These are phyloP conservation scores for Myotis daubentonii DNA, from an alignment of 2,797 vertebrate species.

Conservation along the genomic window DNA sequence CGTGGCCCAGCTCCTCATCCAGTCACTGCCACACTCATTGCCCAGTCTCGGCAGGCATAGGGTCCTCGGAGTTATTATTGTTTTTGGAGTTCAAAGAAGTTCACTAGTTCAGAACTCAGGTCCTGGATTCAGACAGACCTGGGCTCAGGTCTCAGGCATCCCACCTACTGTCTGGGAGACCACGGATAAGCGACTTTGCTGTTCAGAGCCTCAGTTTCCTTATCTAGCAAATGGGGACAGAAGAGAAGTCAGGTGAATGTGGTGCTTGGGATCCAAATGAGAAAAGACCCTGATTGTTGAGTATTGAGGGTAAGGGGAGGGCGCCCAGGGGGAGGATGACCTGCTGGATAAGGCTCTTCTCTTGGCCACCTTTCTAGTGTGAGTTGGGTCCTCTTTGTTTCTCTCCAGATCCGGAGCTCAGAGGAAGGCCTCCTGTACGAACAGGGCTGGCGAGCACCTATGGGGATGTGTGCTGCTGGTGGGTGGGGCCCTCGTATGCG, in stretches of 20 bases:
- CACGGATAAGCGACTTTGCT: neutral
- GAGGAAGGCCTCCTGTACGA: constrained; percentile 74
- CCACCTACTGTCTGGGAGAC: no score
- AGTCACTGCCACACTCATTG: neutral
- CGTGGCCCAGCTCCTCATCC: neutral
- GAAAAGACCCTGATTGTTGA: neutral
- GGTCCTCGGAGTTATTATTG: neutral
- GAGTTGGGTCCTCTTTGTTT: neutral
- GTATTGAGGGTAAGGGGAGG: neutral
- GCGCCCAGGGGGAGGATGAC: neutral
- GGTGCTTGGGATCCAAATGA: neutral
- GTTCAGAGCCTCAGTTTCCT: neutral
- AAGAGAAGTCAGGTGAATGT: neutral
- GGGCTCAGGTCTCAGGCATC: neutral
- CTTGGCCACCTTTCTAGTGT: neutral
- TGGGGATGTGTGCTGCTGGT: constrained; percentile 67
- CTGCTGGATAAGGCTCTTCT: neutral
- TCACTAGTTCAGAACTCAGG: neutral
- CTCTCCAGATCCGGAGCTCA: constrained; percentile 64
- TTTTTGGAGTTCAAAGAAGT: neutral
- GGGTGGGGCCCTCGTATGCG: constrained; percentile 53
- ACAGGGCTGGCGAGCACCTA: constrained; percentile 47
- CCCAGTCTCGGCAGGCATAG: neutral
- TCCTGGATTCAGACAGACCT: neutral
- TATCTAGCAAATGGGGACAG: neutral